Evolutionary conservation across 2,797 vertebrate species (phyloP).

Genomic region (Leptodactylus fallax): DNA sequence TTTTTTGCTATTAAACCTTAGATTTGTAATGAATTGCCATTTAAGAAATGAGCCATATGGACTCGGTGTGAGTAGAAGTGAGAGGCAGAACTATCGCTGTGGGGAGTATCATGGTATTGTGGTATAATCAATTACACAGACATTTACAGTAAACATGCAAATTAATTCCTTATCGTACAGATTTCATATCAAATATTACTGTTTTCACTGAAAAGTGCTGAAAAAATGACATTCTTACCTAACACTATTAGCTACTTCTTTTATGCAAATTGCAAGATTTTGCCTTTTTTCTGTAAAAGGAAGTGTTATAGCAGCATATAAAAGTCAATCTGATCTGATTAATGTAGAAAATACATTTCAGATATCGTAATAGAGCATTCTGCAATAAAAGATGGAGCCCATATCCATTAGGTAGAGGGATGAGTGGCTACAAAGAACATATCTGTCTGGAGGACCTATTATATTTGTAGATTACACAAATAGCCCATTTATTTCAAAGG

Average conservation of each 20-base stretch:
- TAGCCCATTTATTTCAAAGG: no score
- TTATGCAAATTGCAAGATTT: no score
- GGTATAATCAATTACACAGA: conserved; percentile 61
- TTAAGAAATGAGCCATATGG: conserved; percentile 58
- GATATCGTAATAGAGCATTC: no score
- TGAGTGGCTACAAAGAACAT: no score
- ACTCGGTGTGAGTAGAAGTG: conserved; percentile 52
- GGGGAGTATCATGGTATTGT: conserved; percentile 32
- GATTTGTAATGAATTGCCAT: conserved; percentile 56
- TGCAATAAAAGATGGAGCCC: no score
- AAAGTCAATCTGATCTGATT: no score
- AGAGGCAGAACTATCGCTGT: conserved; percentile 52
- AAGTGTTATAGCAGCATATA: no score
- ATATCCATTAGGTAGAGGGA: no score
- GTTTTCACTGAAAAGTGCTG: conserved; percentile 1
- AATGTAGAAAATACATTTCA: no score
- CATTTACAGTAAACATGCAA: conserved; percentile 64
- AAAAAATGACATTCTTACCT: neutral
- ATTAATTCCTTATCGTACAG: conserved; percentile 54
- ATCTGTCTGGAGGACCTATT: no score
- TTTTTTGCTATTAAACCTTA: conserved; percentile 38
- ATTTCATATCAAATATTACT: conserved; percentile 36
- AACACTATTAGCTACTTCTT: neutral
- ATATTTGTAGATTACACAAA: no score
- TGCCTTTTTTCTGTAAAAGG: no score